Conservation (phyloP, 2,113 vertebrate species). For the Sterrhoptilus dennistouni region DNA sequence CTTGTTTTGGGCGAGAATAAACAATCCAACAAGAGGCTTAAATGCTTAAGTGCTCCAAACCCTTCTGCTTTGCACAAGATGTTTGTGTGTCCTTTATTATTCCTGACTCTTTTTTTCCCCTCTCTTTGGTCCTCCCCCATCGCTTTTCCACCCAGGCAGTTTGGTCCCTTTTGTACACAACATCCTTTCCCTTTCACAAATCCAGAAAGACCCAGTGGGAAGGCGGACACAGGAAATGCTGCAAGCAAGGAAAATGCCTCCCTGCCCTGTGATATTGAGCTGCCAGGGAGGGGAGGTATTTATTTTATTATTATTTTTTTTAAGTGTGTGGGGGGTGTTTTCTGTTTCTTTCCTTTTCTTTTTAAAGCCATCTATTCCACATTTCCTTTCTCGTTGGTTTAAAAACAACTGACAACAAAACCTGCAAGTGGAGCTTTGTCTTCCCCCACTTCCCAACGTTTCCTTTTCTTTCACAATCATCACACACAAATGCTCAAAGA, state of each 20-base stretch:
- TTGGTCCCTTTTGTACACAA: not conserved
- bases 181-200: slow-evolving; percentile 51
- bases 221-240: slow-evolving; percentile 8
- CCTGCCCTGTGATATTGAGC: not conserved
- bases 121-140: not conserved
- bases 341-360: not conserved
- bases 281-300: not conserved
- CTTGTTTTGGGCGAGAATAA: not conserved
- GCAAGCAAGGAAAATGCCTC: not conserved
- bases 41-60: not conserved
- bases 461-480: not conserved
- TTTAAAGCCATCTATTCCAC: not conserved
- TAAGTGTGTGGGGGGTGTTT: not conserved
- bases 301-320: not conserved
- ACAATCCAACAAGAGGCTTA: not conserved
- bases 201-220: slow-evolving; percentile 23
- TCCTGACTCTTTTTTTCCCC: not conserved
- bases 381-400: not conserved
- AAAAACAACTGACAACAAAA: not conserved
- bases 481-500: not conserved
- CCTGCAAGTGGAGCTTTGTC: not conserved
- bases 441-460: not conserved
- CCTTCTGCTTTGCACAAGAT: not conserved
- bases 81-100: not conserved
- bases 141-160: not conserved